Evolutionary conservation across 2,888 invertebrate species (phyloP).

Genomic region (Perithous albicinctus): DNA sequence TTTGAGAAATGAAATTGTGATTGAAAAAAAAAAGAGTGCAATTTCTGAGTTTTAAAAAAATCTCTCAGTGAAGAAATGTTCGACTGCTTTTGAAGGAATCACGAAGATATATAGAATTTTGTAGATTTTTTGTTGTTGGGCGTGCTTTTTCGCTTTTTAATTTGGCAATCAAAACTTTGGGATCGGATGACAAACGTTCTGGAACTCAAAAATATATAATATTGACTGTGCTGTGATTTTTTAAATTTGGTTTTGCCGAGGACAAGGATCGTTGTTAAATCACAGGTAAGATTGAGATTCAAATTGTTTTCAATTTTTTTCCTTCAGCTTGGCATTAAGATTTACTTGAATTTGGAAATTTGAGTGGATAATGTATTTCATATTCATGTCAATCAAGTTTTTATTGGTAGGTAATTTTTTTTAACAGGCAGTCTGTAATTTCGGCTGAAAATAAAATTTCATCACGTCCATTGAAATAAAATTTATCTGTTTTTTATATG

Average conservation of each 20-base stretch:
- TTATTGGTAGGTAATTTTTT: neutral
- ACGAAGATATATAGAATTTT: slow-evolving; percentile 5
- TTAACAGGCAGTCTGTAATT: too few species aligned
- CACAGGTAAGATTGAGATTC: neutral
- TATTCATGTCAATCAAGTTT: neutral
- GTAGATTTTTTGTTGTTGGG: too few species aligned
- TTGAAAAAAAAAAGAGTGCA: slow-evolving; percentile 15
- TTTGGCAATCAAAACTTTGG: neutral
- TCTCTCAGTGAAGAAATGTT: slow-evolving; percentile 54
- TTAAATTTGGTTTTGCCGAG: neutral
- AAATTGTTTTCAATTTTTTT: neutral
- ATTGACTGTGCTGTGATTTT: slow-evolving; percentile 1
- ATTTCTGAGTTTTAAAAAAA: too few species aligned
- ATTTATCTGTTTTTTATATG: too few species aligned
- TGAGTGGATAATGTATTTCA: too few species aligned
- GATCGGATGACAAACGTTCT: neutral
- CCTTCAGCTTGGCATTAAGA: too few species aligned
- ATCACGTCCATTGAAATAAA: too few species aligned
- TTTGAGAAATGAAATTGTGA: slow-evolving; percentile 8
- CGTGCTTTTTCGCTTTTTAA: neutral
- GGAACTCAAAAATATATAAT: neutral
- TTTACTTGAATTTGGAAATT: neutral
- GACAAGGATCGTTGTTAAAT: neutral
- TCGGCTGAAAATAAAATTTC: too few species aligned
- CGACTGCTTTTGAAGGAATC: slow-evolving; percentile 54